Evolutionary conservation across 2,797 vertebrate genomes (phyloP).

Genomic region (Pipistrellus nathusii): DNA sequence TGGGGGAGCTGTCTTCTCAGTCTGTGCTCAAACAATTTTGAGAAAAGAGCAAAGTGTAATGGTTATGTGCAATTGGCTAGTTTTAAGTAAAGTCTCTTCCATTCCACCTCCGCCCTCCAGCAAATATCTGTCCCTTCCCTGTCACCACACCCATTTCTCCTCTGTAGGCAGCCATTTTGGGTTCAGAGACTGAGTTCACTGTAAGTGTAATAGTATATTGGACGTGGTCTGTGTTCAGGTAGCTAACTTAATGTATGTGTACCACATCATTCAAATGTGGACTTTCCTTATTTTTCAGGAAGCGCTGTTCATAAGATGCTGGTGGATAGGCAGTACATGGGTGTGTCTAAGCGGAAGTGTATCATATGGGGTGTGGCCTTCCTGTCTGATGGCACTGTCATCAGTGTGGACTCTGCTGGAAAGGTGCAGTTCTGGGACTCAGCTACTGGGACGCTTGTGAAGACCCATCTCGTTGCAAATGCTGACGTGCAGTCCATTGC

Average conservation of each 20-base stretch:
- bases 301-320: conserved; percentile 89
- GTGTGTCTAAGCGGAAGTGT: conserved; percentile 87
- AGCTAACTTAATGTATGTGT: neutral
- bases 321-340: conserved; percentile 89
- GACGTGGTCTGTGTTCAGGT: neutral
- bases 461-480: conserved; percentile 90
- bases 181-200: neutral
- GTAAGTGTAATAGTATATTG: neutral
- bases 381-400: conserved; percentile 90
- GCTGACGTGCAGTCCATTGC: conserved; percentile 92
- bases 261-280: neutral
- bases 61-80: neutral
- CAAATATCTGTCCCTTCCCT: neutral
- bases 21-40: neutral
- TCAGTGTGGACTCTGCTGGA: conserved; percentile 94
- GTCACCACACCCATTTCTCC: neutral
- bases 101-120: neutral
- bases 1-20: neutral
- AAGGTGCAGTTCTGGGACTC: conserved; percentile 97
- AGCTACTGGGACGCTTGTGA: conserved; percentile 90
- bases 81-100: neutral
- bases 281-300: conserved; percentile 86
- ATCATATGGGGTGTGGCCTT: conserved; percentile 94
- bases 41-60: neutral
- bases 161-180: neutral